Conservation (phyloP, 92 coral and sea anemone genomes). For the Plumapathes pennacea region DNA sequence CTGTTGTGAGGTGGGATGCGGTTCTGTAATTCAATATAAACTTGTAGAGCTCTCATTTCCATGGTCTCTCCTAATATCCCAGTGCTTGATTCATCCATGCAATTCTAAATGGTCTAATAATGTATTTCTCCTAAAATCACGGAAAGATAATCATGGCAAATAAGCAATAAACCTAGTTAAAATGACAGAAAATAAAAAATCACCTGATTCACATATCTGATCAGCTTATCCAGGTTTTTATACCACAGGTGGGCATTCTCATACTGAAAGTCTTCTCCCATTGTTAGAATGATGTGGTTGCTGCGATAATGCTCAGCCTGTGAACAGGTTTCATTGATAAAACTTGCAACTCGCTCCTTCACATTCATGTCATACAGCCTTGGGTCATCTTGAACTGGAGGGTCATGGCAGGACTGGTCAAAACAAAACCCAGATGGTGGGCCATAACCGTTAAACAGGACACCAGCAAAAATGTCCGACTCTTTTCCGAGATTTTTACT, state of each 20-base stretch:
- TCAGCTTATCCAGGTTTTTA: conserved; percentile 84
- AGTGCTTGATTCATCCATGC: too few relatives aligned
- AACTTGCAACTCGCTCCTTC: conserved; percentile 60
- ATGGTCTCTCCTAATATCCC: too few relatives aligned
- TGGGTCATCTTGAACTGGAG: conserved; percentile 82
- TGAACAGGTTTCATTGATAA: conserved; percentile 55
- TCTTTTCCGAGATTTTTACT: conserved; percentile 76
- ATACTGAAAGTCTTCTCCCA: conserved; percentile 93
- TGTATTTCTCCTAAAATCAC: too few relatives aligned
- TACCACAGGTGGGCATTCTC: conserved; percentile 91
- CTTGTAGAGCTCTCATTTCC: too few relatives aligned
- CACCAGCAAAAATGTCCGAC: conserved; percentile 80
- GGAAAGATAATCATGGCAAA: too few relatives aligned
- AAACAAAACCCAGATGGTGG: conserved; percentile 86
- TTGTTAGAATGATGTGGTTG: conserved; percentile 72
- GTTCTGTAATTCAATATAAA: too few relatives aligned
- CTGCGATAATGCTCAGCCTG: conserved; percentile 80
- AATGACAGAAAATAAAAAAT: too few relatives aligned
- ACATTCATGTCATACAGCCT: conserved; percentile 71
- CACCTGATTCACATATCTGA: conserved; percentile 75
- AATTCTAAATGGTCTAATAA: too few relatives aligned
- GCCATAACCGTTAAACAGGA: conserved; percentile 71
- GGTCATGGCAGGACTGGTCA: conserved; percentile 69
- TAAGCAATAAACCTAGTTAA: too few relatives aligned
- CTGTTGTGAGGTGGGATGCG: too few relatives aligned